phyloP scores from a whole-genome alignment of 2,888 invertebrate species.

The Molanna angustata region DNA sequence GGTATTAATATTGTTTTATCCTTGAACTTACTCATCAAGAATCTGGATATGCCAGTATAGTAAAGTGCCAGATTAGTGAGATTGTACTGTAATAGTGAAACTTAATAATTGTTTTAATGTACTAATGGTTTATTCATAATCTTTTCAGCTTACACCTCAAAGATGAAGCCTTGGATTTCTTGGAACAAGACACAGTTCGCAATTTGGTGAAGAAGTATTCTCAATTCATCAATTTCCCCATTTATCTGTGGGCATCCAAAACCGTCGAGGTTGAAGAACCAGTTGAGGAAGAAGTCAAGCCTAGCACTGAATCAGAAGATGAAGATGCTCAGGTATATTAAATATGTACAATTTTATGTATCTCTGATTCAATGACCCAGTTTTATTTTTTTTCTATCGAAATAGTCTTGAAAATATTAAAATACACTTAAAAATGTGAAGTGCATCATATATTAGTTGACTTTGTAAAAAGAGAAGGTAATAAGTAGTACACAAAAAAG shows the following conservation, averaged over 20 bases:
- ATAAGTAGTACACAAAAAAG: too few species aligned
- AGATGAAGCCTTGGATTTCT: constrained; percentile 94
- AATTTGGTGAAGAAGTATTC: constrained; percentile 95
- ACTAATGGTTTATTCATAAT: background rate
- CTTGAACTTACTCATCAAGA: too few species aligned
- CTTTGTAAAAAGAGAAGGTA: too few species aligned
- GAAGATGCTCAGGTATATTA: constrained; percentile 53
- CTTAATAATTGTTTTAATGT: background rate
- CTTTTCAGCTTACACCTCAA: constrained; percentile 79
- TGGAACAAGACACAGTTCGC: constrained; percentile 88
- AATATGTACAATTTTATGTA: background rate
- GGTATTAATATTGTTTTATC: constrained; percentile 42
- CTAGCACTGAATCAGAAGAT: constrained; percentile 41
- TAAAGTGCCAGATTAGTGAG: background rate
- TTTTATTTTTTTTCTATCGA: too few species aligned
- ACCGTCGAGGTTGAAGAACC: constrained; percentile 73
- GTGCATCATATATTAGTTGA: too few species aligned
- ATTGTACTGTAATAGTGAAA: background rate
- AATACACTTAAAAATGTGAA: too few species aligned
- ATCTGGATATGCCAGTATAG: background rate
- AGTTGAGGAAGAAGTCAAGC: constrained; percentile 53
- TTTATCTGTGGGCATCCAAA: constrained; percentile 85
- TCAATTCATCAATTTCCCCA: constrained; percentile 99
- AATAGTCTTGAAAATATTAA: too few species aligned
- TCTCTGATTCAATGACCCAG: too few species aligned